Evolutionary conservation across 2,797 vertebrate species (phyloP), one percentile per base, ranked within the genome.

Genomic region (Gallinago stenura): DNA sequence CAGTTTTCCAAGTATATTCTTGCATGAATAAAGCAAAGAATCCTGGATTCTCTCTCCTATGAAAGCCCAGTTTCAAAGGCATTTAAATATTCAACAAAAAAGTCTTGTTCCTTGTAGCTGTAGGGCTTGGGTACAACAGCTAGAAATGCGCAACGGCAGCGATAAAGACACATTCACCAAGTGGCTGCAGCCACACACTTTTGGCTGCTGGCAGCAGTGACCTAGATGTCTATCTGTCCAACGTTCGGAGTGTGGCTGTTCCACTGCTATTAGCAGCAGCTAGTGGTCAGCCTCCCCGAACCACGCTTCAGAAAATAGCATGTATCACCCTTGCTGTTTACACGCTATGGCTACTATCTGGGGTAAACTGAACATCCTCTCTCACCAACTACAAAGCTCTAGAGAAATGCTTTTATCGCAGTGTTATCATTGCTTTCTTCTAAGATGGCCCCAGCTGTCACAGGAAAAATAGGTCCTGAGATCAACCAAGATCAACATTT

Each of bases 201-300:
- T 50, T n/a, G 41, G 57, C 64, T 92, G 14, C 69, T 0, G 0
- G 70, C 4, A 0, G 60, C 3, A 0, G 68, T 58, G 66, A 54
- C 84, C 70, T 48, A 95, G 96, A 96, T 93, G 72, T 70, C 76
- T 97, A 97, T 97, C 97, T 93, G 70, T 62, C 37, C 71, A 87
- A 85, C 41, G 65, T 76, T 90, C n/a, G 0, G 43, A 89, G 88
- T 73, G 87, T 54, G 95, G 97, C 91, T 96, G 94, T 73, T 69
- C 84, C 83, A 15, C 84, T 43, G 33, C 94, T 71, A 15, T 18
- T 54, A 93, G 86, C 83, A 93, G 89, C 76, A 95, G 93, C 92
- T 64, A 88, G 96, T 39, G 77, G 97, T 89, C 97, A 96, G 66
- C 76, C 22, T 46, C 79, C 15, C 86, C 2, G 31, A 93, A 90